These are phyloP conservation scores for Neolamprologus brichardi DNA, from an alignment of 2,113 vertebrate genomes.

Conservation along the genomic window DNA sequence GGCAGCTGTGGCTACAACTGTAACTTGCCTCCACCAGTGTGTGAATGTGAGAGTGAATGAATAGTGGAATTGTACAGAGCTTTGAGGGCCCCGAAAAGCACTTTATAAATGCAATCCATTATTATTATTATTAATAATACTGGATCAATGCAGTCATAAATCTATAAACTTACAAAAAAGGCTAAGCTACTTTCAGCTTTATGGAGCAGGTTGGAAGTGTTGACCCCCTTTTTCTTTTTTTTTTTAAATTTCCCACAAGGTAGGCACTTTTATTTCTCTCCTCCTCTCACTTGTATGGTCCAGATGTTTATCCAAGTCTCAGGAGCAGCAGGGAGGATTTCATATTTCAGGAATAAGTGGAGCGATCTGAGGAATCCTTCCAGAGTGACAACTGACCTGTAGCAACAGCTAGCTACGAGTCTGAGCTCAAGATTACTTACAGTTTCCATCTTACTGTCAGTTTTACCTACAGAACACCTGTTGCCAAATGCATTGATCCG, in stretches of 20 bases:
- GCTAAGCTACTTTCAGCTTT: not conserved
- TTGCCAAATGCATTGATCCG: not conserved
- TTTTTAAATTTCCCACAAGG: not conserved
- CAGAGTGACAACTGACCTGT: not conserved
- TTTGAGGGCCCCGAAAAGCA: not conserved
- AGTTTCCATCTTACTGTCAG: not conserved
- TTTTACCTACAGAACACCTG: not conserved
- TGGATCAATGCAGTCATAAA: not conserved
- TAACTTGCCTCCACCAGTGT: not conserved
- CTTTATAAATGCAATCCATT: not conserved
- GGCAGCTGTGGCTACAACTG: not conserved
- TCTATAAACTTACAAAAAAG: not conserved
- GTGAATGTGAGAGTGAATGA: not conserved
- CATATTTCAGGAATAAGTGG: not conserved
- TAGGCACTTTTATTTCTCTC: not conserved
- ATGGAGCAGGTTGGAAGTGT: not conserved
- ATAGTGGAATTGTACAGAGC: not conserved
- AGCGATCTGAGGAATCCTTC: not conserved
- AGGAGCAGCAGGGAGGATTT: not conserved
- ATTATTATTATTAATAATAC: not conserved
- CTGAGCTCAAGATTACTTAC: not conserved
- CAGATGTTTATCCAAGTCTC: not conserved
- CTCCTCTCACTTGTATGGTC: not conserved
- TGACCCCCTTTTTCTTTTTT: accelerated
- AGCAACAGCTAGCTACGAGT: accelerated